Evolutionary conservation across 2,113 vertebrate genomes (phyloP).

Genomic region (Columbina picui): DNA sequence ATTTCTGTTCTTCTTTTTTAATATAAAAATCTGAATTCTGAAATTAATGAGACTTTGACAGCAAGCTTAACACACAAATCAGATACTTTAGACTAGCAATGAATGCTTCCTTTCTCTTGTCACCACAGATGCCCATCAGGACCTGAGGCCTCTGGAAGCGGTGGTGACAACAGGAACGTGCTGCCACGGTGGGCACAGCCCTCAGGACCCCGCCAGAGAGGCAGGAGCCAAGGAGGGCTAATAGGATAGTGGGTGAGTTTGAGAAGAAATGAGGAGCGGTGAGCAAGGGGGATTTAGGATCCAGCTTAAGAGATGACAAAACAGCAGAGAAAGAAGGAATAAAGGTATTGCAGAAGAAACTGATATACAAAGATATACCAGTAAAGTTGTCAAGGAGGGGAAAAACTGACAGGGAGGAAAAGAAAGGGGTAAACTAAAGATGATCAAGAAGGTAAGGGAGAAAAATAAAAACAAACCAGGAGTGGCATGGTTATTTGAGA

Average conservation of each 20-base stretch:
- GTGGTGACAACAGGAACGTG: neutral
- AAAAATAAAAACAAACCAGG: neutral
- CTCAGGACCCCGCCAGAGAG: rapidly evolving
- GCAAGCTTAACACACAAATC: neutral
- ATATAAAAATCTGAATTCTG: neutral
- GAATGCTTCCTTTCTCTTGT: neutral
- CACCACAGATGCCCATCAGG: neutral
- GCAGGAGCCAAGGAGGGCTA: neutral
- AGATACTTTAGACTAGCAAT: neutral
- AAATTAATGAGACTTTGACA: neutral
- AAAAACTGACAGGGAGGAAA: neutral
- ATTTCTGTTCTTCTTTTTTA: neutral
- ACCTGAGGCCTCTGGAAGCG: neutral
- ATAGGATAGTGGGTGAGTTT: rapidly evolving
- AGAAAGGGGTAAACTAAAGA: neutral
- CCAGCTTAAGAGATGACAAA: neutral
- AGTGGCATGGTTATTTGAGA: neutral
- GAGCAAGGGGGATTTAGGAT: neutral
- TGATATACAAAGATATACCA: neutral
- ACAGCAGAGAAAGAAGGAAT: neutral
- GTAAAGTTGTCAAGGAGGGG: neutral
- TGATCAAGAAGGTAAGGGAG: neutral
- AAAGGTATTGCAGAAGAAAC: neutral
- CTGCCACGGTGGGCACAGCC: rapidly evolving
- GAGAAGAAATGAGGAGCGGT: neutral